Evolutionary conservation across 2,797 vertebrate species (phyloP).

Genomic region (Hippocampus kuda): DNA sequence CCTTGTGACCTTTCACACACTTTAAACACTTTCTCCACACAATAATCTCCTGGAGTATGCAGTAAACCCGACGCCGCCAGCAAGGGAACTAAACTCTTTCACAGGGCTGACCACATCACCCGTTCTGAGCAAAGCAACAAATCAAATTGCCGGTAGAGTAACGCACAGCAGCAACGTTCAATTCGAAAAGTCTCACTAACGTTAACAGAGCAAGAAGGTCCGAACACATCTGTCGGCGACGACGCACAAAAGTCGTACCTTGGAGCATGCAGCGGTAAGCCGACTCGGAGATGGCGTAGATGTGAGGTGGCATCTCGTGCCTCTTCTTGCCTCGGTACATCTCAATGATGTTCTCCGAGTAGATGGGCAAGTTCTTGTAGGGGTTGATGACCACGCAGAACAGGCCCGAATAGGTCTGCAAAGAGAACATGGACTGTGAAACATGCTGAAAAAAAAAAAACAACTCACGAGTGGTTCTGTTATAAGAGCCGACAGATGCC

Average conservation of each 20-base stretch:
- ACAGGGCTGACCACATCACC: not conserved
- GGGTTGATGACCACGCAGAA: conserved; percentile 98
- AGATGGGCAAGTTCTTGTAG: conserved; percentile 97
- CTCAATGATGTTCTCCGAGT: conserved; percentile 94
- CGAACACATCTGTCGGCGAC: not conserved
- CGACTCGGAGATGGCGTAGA: conserved; percentile 93
- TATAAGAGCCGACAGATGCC: not conserved
- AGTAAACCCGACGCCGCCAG: conserved; percentile 13
- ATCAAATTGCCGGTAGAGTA: not conserved
- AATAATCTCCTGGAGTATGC: conserved; percentile 43
- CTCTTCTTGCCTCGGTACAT: conserved; percentile 97
- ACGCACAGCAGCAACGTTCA: not conserved
- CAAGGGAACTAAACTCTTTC: conserved; percentile 30
- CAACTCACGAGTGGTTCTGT: not conserved
- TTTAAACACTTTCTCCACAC: conserved; percentile 31
- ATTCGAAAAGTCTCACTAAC: not conserved
- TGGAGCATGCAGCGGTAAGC: conserved; percentile 98
- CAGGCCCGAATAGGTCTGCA: conserved; percentile 90
- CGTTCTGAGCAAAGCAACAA: not conserved
- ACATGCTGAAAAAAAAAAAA: not conserved
- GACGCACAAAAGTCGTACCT: conserved; percentile 63
- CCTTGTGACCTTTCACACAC: conserved; percentile 47
- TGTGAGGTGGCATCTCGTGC: conserved; percentile 95
- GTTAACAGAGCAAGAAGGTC: not conserved
- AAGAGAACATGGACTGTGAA: conserved; percentile 12